A percentile compares a stretch with the other conserved stretches of the same genome.
phyloP scores from a whole-genome alignment of 2,113 vertebrate species.

The Petrocephalus zakoni region DNA sequence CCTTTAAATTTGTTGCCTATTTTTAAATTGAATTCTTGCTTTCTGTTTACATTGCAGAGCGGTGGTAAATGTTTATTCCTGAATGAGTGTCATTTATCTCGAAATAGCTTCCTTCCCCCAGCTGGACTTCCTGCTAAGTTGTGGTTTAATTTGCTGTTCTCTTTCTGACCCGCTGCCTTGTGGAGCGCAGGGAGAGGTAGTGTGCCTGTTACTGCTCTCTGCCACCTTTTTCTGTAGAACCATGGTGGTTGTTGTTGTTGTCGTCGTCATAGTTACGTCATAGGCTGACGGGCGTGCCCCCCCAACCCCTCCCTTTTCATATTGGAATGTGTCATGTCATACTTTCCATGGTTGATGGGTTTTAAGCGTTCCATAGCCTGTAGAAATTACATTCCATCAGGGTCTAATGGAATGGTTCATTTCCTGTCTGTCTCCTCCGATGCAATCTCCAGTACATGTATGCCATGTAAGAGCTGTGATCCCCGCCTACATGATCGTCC shows the following conservation, averaged over 20 bases:
- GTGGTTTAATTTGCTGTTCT: conserved; percentile 29
- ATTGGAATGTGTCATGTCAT: not conserved
- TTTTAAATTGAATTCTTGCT: conserved; percentile 6
- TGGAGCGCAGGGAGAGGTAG: conserved; percentile 73
- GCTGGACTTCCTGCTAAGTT: conserved; percentile 36
- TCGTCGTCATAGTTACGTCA: conserved; percentile 12
- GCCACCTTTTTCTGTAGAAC: conserved; percentile 19
- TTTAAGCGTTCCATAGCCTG: not conserved
- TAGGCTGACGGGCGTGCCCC: conserved; percentile 2
- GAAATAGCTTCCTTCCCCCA: not conserved
- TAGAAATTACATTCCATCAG: not conserved
- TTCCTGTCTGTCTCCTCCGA: not conserved
- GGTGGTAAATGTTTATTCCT: not conserved
- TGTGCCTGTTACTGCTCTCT: conserved; percentile 23
- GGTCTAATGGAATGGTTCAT: not conserved
- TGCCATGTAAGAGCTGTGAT: not conserved
- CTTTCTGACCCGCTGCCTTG: conserved; percentile 55
- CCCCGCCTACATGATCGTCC: not conserved
- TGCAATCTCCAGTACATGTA: not conserved
- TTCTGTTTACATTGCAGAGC: not conserved
- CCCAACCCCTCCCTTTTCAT: not conserved
- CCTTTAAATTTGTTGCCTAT: not conserved
- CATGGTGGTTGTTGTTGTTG: conserved; percentile 19
- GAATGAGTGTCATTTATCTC: not conserved
- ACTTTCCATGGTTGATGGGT: not conserved